phyloP scores from a whole-genome alignment of 2,797 vertebrate species.

The Echeneis naucrates region DNA sequence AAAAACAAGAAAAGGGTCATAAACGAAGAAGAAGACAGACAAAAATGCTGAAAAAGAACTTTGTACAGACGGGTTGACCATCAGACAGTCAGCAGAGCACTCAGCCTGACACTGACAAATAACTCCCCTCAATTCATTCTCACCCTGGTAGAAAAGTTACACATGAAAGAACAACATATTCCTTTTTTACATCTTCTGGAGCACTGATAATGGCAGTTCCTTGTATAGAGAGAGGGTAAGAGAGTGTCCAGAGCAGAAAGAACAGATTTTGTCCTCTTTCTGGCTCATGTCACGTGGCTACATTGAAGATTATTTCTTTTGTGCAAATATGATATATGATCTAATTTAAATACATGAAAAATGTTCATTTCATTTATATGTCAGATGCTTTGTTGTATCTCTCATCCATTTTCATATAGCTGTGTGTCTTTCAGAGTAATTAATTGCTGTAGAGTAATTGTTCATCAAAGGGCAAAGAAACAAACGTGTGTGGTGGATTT shows the following conservation, averaged over 20 bases:
- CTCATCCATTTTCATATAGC: not conserved
- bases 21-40: constrained; percentile 19
- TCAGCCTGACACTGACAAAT: constrained; percentile 69
- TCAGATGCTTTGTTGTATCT: not conserved
- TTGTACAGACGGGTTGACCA: constrained; percentile 28
- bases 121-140: constrained; percentile 66
- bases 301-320: too few relatives aligned
- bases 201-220: constrained; percentile 67
- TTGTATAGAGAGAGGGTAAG: constrained; percentile 49
- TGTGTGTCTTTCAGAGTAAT: constrained; percentile 29
- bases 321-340: too few relatives aligned
- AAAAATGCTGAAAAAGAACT: constrained; percentile 25
- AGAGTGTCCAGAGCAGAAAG: constrained; percentile 25
- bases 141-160: constrained; percentile 58
- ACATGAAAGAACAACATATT: constrained; percentile 63
- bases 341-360: not conserved
- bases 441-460: constrained; percentile 37
- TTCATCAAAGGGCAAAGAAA: constrained; percentile 22
- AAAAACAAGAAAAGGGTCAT: constrained; percentile 11
- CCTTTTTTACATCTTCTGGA: constrained; percentile 62
- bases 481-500: constrained; percentile 5
- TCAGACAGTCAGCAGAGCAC: constrained; percentile 51
- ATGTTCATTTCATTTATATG: not conserved
- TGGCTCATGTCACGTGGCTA: too few relatives aligned
- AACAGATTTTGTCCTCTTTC: constrained; percentile 21